Conservation (phyloP, 2,113 vertebrate genomes). For the Pipra filicauda region DNA sequence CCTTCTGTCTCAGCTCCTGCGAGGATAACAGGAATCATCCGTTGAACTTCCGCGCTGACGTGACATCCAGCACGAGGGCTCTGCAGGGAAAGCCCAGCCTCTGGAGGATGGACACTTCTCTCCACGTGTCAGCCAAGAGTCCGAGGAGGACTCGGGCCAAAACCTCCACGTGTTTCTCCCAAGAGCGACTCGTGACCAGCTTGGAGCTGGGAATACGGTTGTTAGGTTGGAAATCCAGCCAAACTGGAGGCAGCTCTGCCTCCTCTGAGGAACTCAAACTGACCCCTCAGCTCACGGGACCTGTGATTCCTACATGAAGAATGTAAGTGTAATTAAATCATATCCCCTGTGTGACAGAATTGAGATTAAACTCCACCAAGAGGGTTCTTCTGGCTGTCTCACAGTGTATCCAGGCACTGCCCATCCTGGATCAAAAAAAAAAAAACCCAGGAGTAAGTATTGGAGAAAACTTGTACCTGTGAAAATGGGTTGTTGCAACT, state of each 20-base stretch:
- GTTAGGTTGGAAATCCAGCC: background rate
- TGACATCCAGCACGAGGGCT: accelerated
- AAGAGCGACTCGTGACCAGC: background rate
- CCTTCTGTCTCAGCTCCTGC: background rate
- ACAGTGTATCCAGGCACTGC: background rate
- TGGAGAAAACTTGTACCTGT: background rate
- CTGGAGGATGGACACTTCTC: background rate
- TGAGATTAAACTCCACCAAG: background rate
- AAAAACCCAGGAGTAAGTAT: background rate
- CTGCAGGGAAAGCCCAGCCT: background rate
- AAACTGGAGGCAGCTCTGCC: background rate
- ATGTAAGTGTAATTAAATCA: conserved; percentile 69
- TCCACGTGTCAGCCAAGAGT: background rate
- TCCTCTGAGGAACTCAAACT: conserved; percentile 86
- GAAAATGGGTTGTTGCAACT: background rate
- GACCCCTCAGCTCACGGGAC: conserved; percentile 88
- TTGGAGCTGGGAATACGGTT: accelerated
- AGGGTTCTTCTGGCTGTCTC: background rate
- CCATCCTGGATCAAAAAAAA: background rate
- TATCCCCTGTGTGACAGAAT: accelerated
- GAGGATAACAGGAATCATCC: accelerated
- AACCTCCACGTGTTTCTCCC: background rate
- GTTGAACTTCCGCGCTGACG: accelerated
- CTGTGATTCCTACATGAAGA: conserved; percentile 88
- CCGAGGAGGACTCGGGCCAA: background rate